A percentile compares a stretch with the other conserved stretches of the same genome.
Evolutionary conservation across 2,113 vertebrate species (phyloP).

Genomic region (Sorex fumeus): DNA sequence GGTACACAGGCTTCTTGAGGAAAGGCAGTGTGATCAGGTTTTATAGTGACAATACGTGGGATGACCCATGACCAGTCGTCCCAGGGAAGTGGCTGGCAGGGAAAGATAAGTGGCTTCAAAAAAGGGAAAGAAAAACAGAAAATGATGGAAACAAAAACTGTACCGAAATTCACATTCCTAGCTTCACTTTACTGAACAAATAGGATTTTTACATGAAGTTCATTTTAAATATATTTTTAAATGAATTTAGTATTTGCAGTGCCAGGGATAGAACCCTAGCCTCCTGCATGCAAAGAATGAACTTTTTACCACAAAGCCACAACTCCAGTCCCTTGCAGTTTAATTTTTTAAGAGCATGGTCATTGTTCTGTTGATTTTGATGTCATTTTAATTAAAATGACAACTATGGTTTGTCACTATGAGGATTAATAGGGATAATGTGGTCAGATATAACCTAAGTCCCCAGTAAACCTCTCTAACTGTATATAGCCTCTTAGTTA

Average conservation of each 20-base stretch:
- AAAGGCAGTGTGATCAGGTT: neutral
- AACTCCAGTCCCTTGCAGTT: neutral
- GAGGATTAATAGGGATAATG: neutral
- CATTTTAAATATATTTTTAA: too few species aligned
- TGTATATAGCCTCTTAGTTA: neutral
- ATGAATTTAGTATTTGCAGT: too few species aligned
- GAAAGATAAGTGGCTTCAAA: neutral
- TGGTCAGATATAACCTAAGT: neutral
- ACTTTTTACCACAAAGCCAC: too few species aligned
- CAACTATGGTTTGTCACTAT: neutral
- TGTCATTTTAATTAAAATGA: slow-evolving; percentile 1
- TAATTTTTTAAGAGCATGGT: neutral
- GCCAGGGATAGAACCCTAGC: too few species aligned
- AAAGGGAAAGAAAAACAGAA: neutral
- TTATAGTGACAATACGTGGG: neutral
- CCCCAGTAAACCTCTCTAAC: neutral
- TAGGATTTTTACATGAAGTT: neutral
- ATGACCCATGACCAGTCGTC: too few species aligned
- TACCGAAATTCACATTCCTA: neutral
- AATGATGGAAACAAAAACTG: neutral
- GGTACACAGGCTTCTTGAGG: neutral
- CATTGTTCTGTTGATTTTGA: neutral
- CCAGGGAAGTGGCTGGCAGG: neutral
- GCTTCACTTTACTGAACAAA: neutral
- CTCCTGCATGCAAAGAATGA: too few species aligned